phyloP scores from a whole-genome alignment of 2,113 vertebrate species.

The Fukomys damarensis region DNA sequence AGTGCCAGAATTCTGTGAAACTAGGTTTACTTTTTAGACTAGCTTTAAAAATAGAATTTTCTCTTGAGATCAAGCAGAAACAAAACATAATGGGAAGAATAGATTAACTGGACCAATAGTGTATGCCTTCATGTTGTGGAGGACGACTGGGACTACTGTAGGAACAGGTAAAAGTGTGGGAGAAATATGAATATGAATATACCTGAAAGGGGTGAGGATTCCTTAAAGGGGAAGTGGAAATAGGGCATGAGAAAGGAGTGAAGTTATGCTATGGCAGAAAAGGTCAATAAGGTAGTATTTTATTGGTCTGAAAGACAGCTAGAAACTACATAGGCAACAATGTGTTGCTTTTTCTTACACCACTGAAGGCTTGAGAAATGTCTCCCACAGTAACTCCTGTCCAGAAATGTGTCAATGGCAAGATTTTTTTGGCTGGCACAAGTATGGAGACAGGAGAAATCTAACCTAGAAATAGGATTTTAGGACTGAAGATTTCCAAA shows the following conservation, averaged over 20 bases:
- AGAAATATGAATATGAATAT: not conserved
- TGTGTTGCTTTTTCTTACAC: not conserved
- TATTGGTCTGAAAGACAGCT: not conserved
- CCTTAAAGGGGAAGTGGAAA: not conserved
- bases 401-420: not conserved
- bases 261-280: not conserved
- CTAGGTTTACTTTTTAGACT: not conserved
- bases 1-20: not conserved
- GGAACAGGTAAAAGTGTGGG: not conserved
- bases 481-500: not conserved
- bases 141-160: not conserved
- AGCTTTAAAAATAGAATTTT: slow-evolving; percentile 30
- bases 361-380: not conserved
- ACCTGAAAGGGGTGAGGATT: not conserved
- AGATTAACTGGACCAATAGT: not conserved
- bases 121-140: not conserved
- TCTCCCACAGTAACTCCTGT: not conserved
- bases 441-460: not conserved
- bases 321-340: not conserved
- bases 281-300: not conserved
- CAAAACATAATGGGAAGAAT: not conserved
- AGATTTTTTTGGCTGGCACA: not conserved
- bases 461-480: not conserved
- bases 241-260: not conserved
- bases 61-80: slow-evolving; percentile 9